Conservation (phyloP, 2,888 invertebrate species). For the Torymus auratus region DNA sequence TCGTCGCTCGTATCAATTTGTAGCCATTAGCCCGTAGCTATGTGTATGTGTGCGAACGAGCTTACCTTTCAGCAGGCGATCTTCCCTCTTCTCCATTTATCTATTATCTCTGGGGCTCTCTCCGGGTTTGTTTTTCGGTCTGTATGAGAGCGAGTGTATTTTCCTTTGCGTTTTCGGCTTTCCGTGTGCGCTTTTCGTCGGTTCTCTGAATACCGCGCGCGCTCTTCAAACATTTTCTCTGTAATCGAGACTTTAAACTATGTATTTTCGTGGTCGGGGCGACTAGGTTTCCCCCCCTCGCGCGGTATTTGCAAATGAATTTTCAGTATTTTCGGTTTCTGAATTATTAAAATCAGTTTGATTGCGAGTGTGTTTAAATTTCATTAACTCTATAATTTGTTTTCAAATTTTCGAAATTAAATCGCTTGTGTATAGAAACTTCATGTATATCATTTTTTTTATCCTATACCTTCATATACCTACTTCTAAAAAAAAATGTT, state of each 20-base stretch:
- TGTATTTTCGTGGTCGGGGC: neutral
- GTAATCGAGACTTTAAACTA: slow-evolving; percentile 30
- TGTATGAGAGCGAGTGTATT: neutral
- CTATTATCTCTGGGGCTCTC: neutral
- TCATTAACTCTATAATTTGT: no score
- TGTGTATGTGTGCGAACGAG: slow-evolving; percentile 60
- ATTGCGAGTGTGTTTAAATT: no score
- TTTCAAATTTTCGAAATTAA: no score
- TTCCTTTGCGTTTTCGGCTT: slow-evolving; percentile 15
- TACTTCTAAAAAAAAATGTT: no score
- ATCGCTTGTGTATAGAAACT: no score
- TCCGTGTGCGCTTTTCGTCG: neutral
- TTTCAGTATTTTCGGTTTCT: neutral
- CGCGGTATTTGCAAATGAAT: neutral
- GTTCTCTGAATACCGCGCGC: neutral
- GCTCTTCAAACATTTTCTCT: slow-evolving; percentile 30
- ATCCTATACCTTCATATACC: no score
- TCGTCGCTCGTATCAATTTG: slow-evolving; percentile 71
- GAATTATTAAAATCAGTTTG: no score
- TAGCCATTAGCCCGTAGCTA: slow-evolving; percentile 71
- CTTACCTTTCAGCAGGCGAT: slow-evolving; percentile 61
- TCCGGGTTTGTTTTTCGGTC: neutral
- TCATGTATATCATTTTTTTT: no score
- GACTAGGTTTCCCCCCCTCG: neutral
- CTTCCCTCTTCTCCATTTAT: slow-evolving; percentile 49